A percentile compares a stretch with the other conserved stretches of the same genome.
These are phyloP conservation scores for Drosophila trapezifrons DNA, from an alignment of 1,140 invertebrate species.

Conservation along the genomic window DNA sequence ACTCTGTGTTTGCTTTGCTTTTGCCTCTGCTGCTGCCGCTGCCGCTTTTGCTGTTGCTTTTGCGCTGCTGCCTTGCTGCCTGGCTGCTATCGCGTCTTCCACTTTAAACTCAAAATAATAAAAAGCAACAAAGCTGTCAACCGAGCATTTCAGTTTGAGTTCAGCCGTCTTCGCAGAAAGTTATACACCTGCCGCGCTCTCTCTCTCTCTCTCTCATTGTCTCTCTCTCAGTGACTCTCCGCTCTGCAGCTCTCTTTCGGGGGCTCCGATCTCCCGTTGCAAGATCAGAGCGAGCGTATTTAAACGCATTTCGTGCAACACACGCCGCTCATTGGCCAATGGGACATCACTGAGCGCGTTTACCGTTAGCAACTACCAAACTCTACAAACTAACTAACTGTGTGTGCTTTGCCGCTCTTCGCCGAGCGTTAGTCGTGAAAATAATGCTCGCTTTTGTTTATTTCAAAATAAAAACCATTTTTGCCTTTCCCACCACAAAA, in stretches of 20 bases:
- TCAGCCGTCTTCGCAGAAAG: slow-evolving; percentile 79
- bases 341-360: slow-evolving; percentile 23
- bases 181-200: slow-evolving; percentile 57
- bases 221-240: slow-evolving; percentile 18
- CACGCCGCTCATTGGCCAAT: slow-evolving; percentile 51
- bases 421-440: slow-evolving; percentile 49
- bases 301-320: slow-evolving; percentile 62
- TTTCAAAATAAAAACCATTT: slow-evolving; percentile 82
- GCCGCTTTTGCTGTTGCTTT: slow-evolving; percentile 17
- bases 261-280: slow-evolving; percentile 43
- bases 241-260: slow-evolving; percentile 5
- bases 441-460: slow-evolving; percentile 80
- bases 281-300: slow-evolving; percentile 52
- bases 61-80: slow-evolving; percentile 31
- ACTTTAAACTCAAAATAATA: slow-evolving; percentile 69
- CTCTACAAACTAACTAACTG: slow-evolving; percentile 21
- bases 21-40: slow-evolving; percentile 32
- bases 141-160: slow-evolving; percentile 76
- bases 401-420: slow-evolving; percentile 6
- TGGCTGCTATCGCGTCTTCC: slow-evolving; percentile 74
- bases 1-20: slow-evolving; percentile 58
- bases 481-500: slow-evolving; percentile 80
- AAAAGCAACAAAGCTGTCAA: slow-evolving; percentile 79
- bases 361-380: slow-evolving; percentile 25
- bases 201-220: slow-evolving; percentile 18